Evolutionary conservation across 1,140 invertebrate species (phyloP), one percentile per base, ranked within the genome.

Genomic region (Drosophila micromelanica): DNA sequence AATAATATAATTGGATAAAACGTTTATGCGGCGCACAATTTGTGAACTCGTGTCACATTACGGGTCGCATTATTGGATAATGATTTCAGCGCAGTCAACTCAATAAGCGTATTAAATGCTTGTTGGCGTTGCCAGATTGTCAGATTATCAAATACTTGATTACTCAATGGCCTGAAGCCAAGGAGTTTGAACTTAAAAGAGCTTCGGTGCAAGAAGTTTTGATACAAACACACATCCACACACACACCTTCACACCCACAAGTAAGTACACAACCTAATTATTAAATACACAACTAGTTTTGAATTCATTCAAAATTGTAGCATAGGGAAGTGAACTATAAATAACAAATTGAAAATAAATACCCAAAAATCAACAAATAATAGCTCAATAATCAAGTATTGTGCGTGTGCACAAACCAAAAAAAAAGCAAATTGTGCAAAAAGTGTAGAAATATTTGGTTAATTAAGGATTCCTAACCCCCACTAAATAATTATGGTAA

Each of bases 291-390:
- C 32, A 72, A 49, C 69, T 73, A 60, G 63, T 60, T 73, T 73
- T 67, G 49, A 73, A 70, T 54, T 54, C 42, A 70, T 15, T 51
- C 64, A 62, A 73, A 55, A 62, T 48, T 55, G 37, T 69, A 64
- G 67, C 35, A 59, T 73, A 73, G 59, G 38, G 43, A 71, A 73
- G 56, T 73, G 38, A 73, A 73, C 37, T 62, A 60, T 38, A 59
- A 56, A 64, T 42, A 64, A 73, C 55, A 55, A 71, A 54, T 57
- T 73, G 78, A 62, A 78, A 49, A 73, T 45, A 13, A 54, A 51
- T 43, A 32, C 45, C 42, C 54, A 27, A 54, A 57, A 73, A 55
- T 60, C 32, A 43, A 30, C 64, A 13, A 73, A 80, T 69, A 81
- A 80, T 64, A 42, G 30, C 54, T 38, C 51, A 40, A 20, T 40